A percentile compares a stretch with the other conserved stretches of the same genome.
Evolutionary conservation across 2,888 invertebrate species (phyloP).

Genomic region (Acanthosepion lycidas): DNA sequence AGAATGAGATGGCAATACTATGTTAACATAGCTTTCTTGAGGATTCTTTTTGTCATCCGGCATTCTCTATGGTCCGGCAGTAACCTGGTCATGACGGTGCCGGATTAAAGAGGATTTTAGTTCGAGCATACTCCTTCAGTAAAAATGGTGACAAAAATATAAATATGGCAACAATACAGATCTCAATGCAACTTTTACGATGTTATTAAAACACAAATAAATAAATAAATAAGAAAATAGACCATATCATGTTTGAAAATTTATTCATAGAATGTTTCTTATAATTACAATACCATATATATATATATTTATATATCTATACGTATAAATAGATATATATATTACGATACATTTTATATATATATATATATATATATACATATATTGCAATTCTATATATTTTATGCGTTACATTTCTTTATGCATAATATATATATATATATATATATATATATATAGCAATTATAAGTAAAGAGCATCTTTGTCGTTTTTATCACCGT

Average conservation of each 20-base stretch:
- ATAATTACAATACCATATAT: not conserved
- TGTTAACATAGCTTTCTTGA: too few species aligned
- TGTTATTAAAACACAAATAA: too few species aligned
- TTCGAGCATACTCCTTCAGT: too few species aligned
- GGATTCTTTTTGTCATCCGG: too few species aligned
- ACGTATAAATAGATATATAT: not conserved
- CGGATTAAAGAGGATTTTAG: too few species aligned
- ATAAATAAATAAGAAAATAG: not conserved
- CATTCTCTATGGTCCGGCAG: too few species aligned
- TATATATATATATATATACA: not conserved
- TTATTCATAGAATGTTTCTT: not conserved
- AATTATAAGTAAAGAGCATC: not conserved
- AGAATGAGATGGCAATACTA: too few species aligned
- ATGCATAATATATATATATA: not conserved
- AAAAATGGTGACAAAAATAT: too few species aligned
- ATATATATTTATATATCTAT: not conserved
- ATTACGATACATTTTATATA: not conserved
- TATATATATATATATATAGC: not conserved
- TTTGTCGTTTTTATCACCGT: not conserved
- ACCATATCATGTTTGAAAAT: not conserved
- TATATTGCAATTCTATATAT: not conserved
- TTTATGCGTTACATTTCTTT: not conserved
- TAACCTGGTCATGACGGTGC: too few species aligned
- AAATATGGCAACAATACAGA: too few species aligned
- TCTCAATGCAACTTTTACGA: too few species aligned